A percentile compares a stretch with the other conserved stretches of the same genome.
phyloP scores from a whole-genome alignment of 2,888 invertebrate species.

The Melanchra persicariae region DNA sequence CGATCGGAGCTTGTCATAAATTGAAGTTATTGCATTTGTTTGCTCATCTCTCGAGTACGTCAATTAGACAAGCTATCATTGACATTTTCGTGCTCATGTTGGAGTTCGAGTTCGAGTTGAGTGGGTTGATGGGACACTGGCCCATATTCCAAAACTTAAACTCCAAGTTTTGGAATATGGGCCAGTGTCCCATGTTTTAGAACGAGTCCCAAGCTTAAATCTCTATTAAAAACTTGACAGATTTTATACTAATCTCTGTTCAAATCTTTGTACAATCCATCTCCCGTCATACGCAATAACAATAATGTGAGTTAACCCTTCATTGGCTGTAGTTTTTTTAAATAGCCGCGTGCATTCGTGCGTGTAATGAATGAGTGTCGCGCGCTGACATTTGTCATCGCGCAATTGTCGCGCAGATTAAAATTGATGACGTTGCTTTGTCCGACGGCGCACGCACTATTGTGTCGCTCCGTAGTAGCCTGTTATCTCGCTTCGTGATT shows the following conservation, averaged over 20 bases:
- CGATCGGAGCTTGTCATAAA: too few relatives aligned
- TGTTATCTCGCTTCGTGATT: constrained; percentile 80
- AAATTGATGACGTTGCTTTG: constrained; percentile 90
- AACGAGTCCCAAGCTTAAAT: background rate
- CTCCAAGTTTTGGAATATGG: too few relatives aligned
- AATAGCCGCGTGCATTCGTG: constrained; percentile 83
- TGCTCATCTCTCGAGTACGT: too few relatives aligned
- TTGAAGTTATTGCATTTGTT: too few relatives aligned
- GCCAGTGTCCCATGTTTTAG: background rate
- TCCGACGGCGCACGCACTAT: constrained; percentile 81
- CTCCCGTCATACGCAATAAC: constrained; percentile 79
- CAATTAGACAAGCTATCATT: too few relatives aligned
- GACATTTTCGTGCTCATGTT: too few relatives aligned
- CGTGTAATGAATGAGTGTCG: constrained; percentile 88
- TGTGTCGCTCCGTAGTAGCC: constrained; percentile 77
- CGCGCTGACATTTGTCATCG: constrained; percentile 90
- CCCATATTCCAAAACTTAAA: too few relatives aligned
- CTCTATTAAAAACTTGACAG: constrained; percentile 29
- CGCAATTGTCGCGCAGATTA: constrained; percentile 90
- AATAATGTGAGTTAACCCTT: constrained; percentile 88
- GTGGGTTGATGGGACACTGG: too few relatives aligned
- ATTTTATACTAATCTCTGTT: constrained; percentile 45
- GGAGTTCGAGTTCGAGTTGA: too few relatives aligned
- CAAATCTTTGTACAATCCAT: constrained; percentile 72
- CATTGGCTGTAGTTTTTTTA: constrained; percentile 84